Evolutionary conservation across 1,140 invertebrate genomes (phyloP), one percentile per base, ranked within the genome.

Genomic region (Hypothenemus hampei): DNA sequence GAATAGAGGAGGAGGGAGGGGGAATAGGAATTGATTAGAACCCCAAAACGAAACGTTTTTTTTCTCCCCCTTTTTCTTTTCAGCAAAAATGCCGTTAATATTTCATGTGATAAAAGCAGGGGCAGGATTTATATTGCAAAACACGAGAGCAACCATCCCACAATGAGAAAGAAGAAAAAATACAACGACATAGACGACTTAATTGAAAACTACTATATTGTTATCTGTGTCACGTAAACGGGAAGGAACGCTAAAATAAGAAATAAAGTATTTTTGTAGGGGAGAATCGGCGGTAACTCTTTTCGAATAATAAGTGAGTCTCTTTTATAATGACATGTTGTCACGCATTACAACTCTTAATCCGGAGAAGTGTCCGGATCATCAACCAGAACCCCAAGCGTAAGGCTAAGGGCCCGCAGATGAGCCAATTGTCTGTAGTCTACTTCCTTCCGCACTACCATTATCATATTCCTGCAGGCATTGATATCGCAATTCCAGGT

Each of bases 141-240:
- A 20, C 39, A 21, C 8, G 23, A 13, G 26, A 22, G 37, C 31
- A 52, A 52, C n/a, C 43, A 20, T 24, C 37, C 19, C 49, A 43
- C 40, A 41, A 43, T 15, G 22, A 35, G 18, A 23, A 47, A 39
- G n/a, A 24, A 19, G 26, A 33, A 41, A 43, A 52, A 52, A 43
- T 52, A 52, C 39, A 33, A 3, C 18, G 20, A 20, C 10, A n/a
- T n/a, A 31, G 49, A 52, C 49, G 31, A 43, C 49, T 52, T 52
- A 52, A 52, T 52, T 52, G 39, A 52, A 50, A 52, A 52, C 24
- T 41, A 52, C 16, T 41, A 19, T 43, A 43, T 41, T 52, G 39
- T 20, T 43, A 52, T 52, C 49, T 49, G 13, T 39, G 47, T 49
- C 47, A 49, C 47, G 47, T 49, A 39, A 23, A 19, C 20, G 8